Percentiles rank a stretch among this genome's conserved stretches.
Conservation (phyloP, 2,888 invertebrate species). For the Nemurella pictetii region DNA sequence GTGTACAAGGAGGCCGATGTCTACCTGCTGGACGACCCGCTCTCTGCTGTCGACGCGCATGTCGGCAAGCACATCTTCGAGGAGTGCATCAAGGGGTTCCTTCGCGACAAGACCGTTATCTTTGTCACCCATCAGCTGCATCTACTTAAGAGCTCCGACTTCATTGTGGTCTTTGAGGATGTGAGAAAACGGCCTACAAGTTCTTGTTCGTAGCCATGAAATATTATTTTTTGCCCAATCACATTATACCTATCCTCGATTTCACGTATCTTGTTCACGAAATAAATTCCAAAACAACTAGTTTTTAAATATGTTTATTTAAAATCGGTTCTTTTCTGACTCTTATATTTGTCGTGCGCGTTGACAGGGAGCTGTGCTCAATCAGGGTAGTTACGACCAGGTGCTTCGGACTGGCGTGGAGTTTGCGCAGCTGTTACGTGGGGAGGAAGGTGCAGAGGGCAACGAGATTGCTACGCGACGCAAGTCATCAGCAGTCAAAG, state of each 20-base stretch:
- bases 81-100: conserved; percentile 52
- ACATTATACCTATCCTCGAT: background rate
- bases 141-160: conserved; percentile 49
- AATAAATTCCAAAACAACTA: background rate
- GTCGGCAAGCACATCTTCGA: conserved; percentile 57
- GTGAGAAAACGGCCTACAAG: too few relatives aligned
- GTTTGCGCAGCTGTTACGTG: conserved; percentile 56
- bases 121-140: conserved; percentile 61
- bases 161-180: conserved; percentile 51
- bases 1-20: conserved; percentile 56
- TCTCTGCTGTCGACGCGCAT: conserved; percentile 57
- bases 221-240: background rate
- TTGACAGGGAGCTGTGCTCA: conserved; percentile 56
- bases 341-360: conserved; percentile 35
- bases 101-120: conserved; percentile 53
- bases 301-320: background rate
- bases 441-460: conserved; percentile 48
- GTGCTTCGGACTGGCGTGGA: conserved; percentile 47
- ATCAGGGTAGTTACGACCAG: conserved; percentile 45
- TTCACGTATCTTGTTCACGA: too few relatives aligned
- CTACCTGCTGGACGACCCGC: conserved; percentile 58
- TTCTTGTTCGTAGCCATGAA: too few relatives aligned
- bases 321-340: background rate
- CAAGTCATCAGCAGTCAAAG: background rate
- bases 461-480: background rate